Conservation (phyloP, 2,888 invertebrate species). For the Dynastes hyllus region DNA sequence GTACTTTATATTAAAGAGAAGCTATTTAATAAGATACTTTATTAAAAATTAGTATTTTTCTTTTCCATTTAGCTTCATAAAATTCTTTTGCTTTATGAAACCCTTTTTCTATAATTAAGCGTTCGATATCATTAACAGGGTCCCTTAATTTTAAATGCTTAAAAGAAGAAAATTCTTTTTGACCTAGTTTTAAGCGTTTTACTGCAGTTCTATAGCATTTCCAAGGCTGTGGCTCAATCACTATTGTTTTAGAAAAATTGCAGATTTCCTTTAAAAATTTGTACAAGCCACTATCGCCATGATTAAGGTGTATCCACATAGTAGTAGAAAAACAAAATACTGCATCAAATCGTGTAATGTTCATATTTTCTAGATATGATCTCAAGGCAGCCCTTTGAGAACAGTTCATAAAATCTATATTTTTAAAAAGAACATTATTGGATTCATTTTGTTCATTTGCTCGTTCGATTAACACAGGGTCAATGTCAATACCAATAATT, state of each 20-base stretch:
- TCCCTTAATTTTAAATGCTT: constrained; percentile 76
- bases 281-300: constrained; percentile 83
- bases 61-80: constrained; percentile 78
- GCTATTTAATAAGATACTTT: constrained; percentile 38
- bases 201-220: constrained; percentile 86
- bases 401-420: constrained; percentile 76
- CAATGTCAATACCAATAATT: constrained; percentile 85
- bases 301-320: constrained; percentile 93
- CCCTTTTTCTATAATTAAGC: constrained; percentile 66
- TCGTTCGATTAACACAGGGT: constrained; percentile 79
- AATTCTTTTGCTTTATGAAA: constrained; percentile 76
- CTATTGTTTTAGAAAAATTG: constrained; percentile 73
- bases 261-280: constrained; percentile 77
- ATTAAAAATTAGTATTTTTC: constrained; percentile 80
- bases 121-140: constrained; percentile 78
- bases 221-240: constrained; percentile 91
- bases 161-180: constrained; percentile 77
- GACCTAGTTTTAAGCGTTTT: constrained; percentile 79
- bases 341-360: constrained; percentile 76
- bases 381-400: constrained; percentile 68
- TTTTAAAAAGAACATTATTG: constrained; percentile 73
- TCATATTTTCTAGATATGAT: constrained; percentile 71
- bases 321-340: constrained; percentile 88
- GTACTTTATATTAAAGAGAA: constrained; percentile 43
- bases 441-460: constrained; percentile 75